These are phyloP conservation scores for Leptopilina drosophilae DNA, from an alignment of 2,888 invertebrate genomes.

Conservation along the genomic window DNA sequence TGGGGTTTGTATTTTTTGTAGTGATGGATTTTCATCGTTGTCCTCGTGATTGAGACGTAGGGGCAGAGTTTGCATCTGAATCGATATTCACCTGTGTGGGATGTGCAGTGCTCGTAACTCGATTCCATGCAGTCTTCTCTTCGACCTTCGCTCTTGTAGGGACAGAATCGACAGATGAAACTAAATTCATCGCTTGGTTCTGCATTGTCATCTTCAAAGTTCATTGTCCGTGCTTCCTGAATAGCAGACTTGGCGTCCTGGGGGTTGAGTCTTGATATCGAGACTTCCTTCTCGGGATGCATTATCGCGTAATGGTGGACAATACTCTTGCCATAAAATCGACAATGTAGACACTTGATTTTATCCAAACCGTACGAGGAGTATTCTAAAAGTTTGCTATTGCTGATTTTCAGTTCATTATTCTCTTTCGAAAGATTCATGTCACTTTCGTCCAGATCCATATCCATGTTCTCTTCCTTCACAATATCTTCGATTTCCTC, in stretches of 20 bases:
- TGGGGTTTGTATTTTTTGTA: conserved; percentile 69
- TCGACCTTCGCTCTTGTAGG: conserved; percentile 59
- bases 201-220: conserved; percentile 67
- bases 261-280: conserved; percentile 81
- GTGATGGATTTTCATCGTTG: conserved; percentile 71
- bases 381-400: conserved; percentile 62
- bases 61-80: conserved; percentile 82
- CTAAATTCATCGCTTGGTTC: conserved; percentile 50
- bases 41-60: conserved; percentile 70
- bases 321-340: conserved; percentile 80
- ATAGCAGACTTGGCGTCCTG: conserved; percentile 79
- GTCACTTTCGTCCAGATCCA: conserved; percentile 25
- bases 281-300: conserved; percentile 83
- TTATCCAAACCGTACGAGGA: conserved; percentile 66
- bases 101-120: conserved; percentile 86
- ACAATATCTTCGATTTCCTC: conserved; percentile 12
- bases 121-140: conserved; percentile 66
- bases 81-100: conserved; percentile 88
- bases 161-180: conserved; percentile 72
- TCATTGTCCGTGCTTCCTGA: conserved; percentile 78
- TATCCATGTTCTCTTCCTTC: conserved; percentile 36
- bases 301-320: conserved; percentile 83
- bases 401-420: conserved; percentile 50
- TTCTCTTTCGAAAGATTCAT: background rate
- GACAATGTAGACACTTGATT: conserved; percentile 82